Evolutionary conservation across 2,888 invertebrate species (phyloP).

Genomic region (Mythimna albipuncta): DNA sequence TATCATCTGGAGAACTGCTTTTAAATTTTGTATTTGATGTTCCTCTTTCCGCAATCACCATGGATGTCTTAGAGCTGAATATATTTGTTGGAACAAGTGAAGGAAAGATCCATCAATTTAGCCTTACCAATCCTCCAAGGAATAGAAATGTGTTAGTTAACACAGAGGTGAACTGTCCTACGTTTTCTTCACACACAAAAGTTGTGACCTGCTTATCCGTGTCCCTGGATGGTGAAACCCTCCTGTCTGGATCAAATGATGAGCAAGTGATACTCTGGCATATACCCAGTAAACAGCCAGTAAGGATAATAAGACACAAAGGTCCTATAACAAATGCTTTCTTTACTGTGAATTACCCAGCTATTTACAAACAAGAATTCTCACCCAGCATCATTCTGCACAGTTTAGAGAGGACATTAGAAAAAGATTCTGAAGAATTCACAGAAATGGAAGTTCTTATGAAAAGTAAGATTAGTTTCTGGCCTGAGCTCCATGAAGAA

Average conservation of each 20-base stretch:
- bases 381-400: conserved; percentile 90
- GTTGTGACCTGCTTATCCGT: conserved; percentile 93
- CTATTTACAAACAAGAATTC: conserved; percentile 91
- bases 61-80: conserved; percentile 93
- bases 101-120: conserved; percentile 93
- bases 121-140: conserved; percentile 92
- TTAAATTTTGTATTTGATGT: conserved; percentile 94
- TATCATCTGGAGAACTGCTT: conserved; percentile 92
- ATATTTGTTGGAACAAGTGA: conserved; percentile 94
- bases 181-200: conserved; percentile 93
- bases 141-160: conserved; percentile 92
- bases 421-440: conserved; percentile 85
- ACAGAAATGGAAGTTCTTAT: conserved; percentile 85
- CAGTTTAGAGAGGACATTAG: conserved; percentile 92
- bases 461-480: conserved; percentile 83
- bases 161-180: conserved; percentile 84
- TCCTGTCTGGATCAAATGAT: conserved; percentile 95
- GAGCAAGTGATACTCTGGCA: conserved; percentile 95
- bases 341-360: conserved; percentile 91
- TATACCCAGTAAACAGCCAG: conserved; percentile 93
- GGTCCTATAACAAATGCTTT: conserved; percentile 94
- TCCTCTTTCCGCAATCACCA: conserved; percentile 92
- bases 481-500: conserved; percentile 73
- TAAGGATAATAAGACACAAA: conserved; percentile 93
- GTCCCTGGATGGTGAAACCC: conserved; percentile 92